A percentile compares a stretch with the other conserved stretches of the same genome.
These are phyloP conservation scores for Stichopus chloronotus DNA, from an alignment of 35 echinoderm and acorn worm genomes.

Conservation along the genomic window DNA sequence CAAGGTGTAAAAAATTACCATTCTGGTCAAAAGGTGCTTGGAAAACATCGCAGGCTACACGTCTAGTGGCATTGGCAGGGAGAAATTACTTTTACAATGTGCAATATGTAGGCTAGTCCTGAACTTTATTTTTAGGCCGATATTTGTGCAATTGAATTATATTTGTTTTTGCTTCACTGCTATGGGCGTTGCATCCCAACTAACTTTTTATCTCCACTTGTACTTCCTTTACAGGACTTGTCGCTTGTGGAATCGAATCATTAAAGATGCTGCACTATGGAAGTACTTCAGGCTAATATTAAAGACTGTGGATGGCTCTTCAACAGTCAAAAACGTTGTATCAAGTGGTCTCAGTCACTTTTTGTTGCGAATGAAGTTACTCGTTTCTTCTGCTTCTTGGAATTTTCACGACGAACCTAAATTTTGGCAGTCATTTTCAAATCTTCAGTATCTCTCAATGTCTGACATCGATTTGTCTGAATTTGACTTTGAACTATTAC, in stretches of 20 bases:
- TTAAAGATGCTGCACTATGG: conserved; percentile 24
- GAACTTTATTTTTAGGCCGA: too few species aligned
- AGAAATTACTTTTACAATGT: too few species aligned
- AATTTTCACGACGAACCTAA: not conserved
- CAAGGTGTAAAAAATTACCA: too few species aligned
- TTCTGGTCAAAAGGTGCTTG: too few species aligned
- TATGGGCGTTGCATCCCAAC: not conserved
- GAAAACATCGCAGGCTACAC: too few species aligned
- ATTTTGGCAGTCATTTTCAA: conserved; percentile 8
- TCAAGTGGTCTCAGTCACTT: not conserved
- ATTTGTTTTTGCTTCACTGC: not conserved
- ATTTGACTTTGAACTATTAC: conserved; percentile 38
- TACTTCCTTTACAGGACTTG: conserved; percentile 16
- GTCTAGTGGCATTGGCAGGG: too few species aligned
- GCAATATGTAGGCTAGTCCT: too few species aligned
- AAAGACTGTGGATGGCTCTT: not conserved
- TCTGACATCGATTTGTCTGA: conserved; percentile 9
- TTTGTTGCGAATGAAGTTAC: not conserved
- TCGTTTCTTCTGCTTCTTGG: not conserved
- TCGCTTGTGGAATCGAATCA: conserved; percentile 26
- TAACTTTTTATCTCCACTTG: not conserved
- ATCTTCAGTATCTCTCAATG: not conserved
- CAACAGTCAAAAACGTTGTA: not conserved
- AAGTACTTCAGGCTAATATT: not conserved
- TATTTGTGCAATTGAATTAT: too few species aligned